phyloP scores from a whole-genome alignment of 2,113 vertebrate genomes.

The Anguilla rostrata region DNA sequence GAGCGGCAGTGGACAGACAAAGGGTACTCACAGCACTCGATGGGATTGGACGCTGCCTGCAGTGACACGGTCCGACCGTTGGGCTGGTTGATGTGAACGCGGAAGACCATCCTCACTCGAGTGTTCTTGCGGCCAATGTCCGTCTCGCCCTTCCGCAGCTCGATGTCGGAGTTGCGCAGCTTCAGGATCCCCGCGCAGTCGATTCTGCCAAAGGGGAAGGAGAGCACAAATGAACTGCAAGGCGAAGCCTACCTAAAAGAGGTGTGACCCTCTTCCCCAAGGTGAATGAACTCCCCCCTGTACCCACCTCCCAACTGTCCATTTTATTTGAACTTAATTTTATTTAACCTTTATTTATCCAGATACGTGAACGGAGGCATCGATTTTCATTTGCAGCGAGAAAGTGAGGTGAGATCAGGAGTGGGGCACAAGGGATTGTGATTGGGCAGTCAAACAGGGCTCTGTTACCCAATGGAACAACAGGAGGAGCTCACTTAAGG shows the following conservation, averaged over 20 bases:
- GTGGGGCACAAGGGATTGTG: background rate
- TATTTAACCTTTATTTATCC: background rate
- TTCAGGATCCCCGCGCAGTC: conserved; percentile 95
- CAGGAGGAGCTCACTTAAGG: background rate
- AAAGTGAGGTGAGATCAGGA: background rate
- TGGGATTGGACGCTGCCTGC: conserved; percentile 87
- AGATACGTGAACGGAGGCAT: background rate
- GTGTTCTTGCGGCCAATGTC: conserved; percentile 96
- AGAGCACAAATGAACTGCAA: background rate
- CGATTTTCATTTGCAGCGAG: background rate
- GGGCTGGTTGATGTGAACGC: conserved; percentile 88
- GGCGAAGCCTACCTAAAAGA: background rate
- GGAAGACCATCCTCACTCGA: conserved; percentile 86
- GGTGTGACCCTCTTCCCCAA: background rate
- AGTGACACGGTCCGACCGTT: conserved; percentile 84
- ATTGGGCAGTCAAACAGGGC: background rate
- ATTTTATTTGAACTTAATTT: background rate
- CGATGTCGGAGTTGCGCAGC: conserved; percentile 91
- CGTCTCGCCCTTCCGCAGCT: conserved; percentile 92
- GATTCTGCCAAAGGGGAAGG: conserved; percentile 69
- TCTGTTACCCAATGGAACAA: background rate
- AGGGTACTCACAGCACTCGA: conserved; percentile 90
- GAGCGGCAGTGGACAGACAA: background rate
- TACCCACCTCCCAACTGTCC: background rate
- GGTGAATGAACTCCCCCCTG: background rate